Conservation (phyloP, 2,888 invertebrate species). For the Nycteola revayana region DNA sequence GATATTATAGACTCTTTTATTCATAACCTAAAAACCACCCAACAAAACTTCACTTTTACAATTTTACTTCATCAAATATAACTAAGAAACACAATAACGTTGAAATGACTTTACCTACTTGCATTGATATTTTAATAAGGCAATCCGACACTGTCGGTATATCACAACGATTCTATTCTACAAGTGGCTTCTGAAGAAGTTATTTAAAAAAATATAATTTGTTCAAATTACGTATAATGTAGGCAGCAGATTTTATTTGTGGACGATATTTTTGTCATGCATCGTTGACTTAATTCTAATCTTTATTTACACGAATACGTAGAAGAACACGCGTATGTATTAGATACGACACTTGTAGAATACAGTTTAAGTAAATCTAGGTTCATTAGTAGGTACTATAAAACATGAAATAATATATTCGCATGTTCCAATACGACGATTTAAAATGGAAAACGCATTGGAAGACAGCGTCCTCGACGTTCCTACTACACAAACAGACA, state of each 20-base stretch:
- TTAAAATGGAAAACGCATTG: slow-evolving; percentile 64
- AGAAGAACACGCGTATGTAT: slow-evolving; percentile 24
- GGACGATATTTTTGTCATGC: slow-evolving; percentile 68
- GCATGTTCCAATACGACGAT: slow-evolving; percentile 18
- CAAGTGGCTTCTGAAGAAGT: slow-evolving; percentile 39
- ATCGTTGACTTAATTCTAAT: slow-evolving; percentile 53
- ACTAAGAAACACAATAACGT: slow-evolving; percentile 31
- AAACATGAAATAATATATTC: too few species aligned
- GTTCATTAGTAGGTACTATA: too few species aligned
- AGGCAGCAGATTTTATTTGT: slow-evolving; percentile 45
- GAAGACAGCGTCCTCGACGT: slow-evolving; percentile 69
- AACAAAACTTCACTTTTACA: too few species aligned
- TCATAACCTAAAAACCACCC: too few species aligned
- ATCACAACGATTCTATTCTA: slow-evolving; percentile 64
- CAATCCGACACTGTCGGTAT: slow-evolving; percentile 49
- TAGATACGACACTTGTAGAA: too few species aligned
- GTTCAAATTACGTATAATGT: slow-evolving; percentile 61
- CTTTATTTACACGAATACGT: slow-evolving; percentile 51
- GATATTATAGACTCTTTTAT: too few species aligned
- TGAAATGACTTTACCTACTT: slow-evolving; percentile 35
- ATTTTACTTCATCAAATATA: too few species aligned
- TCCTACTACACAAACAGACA: slow-evolving; percentile 57
- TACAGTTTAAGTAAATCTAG: too few species aligned
- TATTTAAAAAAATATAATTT: slow-evolving; percentile 51
- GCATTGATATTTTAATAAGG: slow-evolving; percentile 55